A percentile compares a stretch with the other conserved stretches of the same genome.
Conservation (phyloP, 1,140 invertebrate genomes). For the Drosophila pseudoananassae region DNA sequence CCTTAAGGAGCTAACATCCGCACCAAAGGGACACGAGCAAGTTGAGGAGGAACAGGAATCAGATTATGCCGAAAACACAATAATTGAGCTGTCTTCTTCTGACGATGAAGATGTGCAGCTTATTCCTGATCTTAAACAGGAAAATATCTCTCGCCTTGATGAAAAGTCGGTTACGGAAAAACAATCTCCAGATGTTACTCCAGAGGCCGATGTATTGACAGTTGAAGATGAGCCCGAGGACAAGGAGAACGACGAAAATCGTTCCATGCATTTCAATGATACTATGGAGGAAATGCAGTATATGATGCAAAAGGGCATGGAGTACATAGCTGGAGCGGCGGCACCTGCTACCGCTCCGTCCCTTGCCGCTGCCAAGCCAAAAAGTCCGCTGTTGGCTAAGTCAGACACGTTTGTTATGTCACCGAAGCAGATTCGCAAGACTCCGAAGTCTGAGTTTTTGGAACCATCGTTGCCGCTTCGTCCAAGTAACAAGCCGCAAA, state of each 20-base stretch:
- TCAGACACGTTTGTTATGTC: slow-evolving; percentile 61
- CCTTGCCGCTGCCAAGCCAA: background rate
- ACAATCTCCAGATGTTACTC: background rate
- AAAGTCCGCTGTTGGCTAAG: slow-evolving; percentile 26
- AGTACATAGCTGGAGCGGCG: slow-evolving; percentile 51
- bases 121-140: slow-evolving; percentile 18
- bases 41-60: slow-evolving; percentile 6
- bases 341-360: too few relatives aligned
- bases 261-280: slow-evolving; percentile 82
- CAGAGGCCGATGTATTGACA: background rate
- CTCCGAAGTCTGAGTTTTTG: slow-evolving; percentile 3
- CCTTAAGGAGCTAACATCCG: slow-evolving; percentile 25
- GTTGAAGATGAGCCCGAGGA: slow-evolving; percentile 6
- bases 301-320: slow-evolving; percentile 79
- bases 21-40: background rate
- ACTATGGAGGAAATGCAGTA: slow-evolving; percentile 84
- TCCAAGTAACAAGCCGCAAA: slow-evolving; percentile 19
- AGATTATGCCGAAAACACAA: slow-evolving; percentile 38
- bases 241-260: slow-evolving; percentile 53
- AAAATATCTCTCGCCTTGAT: background rate
- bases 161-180: background rate
- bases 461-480: slow-evolving; percentile 24
- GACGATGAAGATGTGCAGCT: slow-evolving; percentile 43
- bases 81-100: slow-evolving; percentile 59
- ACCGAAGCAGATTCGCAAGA: slow-evolving; percentile 22